Evolutionary conservation across 2,888 invertebrate genomes (phyloP), one percentile per base, ranked within the genome.

Genomic region (Ennomos erosarius): DNA sequence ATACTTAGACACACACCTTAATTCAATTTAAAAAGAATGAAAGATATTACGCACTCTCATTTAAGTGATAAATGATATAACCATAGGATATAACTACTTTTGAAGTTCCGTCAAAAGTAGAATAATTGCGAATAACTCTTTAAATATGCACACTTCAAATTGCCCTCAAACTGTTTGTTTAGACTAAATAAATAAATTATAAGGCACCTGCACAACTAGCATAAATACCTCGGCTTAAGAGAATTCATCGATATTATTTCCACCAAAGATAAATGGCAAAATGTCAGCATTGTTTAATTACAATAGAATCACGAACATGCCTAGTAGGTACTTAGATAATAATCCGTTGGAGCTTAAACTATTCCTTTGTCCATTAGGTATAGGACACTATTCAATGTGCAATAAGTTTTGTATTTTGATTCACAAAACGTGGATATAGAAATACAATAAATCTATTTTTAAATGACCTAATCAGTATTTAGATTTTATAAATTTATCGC

Each of bases 251-350:
- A 42, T 59, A 46, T 40, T 54, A 50, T 55, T 54, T 43, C 11
- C 38, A 42, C 55, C 47, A 53, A 37, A 62, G 64, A 67, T 65
- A 66, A 68, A 71, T 65, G 51, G 55, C 60, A 39, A 65, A 69
- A 70, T 70, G 68, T 69, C 68, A 66, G 65, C 59, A 67, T 70
- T 67, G 69, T 76, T 70, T 71, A 73, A 70, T 66, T 67, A 66
- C 55, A 63, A 62, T 62, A 54, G 38, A 64, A 71, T 71, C 73
- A 74, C 69, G 75, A 75, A 42, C 51, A 33, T 50, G 60, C 47
- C 55, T 34, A n/a, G n/a, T n/a, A n/a, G n/a, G n/a, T n/a, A 9
- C 44, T 35, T 43, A 39, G 37, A 38, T 52, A 58, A 53, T 34
- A 26, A 26, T 26, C 26, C 42, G 16, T 43, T 13, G 16, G 11